Conservation (phyloP, 2,797 vertebrate species). For the Fringilla coelebs region DNA sequence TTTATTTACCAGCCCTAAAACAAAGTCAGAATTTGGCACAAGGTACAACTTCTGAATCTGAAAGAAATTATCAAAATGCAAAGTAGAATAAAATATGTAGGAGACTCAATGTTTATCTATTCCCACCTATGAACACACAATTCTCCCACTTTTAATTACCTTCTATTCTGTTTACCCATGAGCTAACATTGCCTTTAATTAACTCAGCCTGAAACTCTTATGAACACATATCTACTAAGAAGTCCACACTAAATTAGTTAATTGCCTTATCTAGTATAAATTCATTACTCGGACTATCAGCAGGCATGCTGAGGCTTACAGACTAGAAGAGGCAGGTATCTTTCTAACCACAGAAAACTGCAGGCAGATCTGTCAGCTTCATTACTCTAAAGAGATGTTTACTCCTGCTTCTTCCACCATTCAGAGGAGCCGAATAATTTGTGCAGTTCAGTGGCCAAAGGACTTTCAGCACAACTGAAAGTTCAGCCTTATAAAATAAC, state of each 20-base stretch:
- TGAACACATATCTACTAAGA: neutral
- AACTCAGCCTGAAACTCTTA: conserved; percentile 4
- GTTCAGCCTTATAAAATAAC: neutral
- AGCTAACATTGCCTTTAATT: conserved; percentile 41
- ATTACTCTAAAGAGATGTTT: neutral
- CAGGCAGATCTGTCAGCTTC: neutral
- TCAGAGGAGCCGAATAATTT: neutral
- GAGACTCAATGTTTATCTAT: neutral
- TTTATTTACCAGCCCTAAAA: neutral
- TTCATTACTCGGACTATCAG: neutral
- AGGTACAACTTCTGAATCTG: neutral
- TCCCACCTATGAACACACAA: neutral
- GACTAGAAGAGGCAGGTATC: neutral
- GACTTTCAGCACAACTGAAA: neutral
- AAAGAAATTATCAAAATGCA: neutral
- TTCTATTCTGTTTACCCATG: neutral
- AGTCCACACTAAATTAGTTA: conserved; percentile 27
- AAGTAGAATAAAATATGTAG: neutral
- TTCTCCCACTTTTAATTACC: neutral
- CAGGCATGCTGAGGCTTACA: neutral
- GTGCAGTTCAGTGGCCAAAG: neutral
- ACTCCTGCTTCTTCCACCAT: neutral
- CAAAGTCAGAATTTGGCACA: neutral
- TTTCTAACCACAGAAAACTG: neutral
- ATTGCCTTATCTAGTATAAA: conserved; percentile 43